Evolutionary conservation across 2,888 invertebrate species (phyloP).

Genomic region (Pandemis corylana): DNA sequence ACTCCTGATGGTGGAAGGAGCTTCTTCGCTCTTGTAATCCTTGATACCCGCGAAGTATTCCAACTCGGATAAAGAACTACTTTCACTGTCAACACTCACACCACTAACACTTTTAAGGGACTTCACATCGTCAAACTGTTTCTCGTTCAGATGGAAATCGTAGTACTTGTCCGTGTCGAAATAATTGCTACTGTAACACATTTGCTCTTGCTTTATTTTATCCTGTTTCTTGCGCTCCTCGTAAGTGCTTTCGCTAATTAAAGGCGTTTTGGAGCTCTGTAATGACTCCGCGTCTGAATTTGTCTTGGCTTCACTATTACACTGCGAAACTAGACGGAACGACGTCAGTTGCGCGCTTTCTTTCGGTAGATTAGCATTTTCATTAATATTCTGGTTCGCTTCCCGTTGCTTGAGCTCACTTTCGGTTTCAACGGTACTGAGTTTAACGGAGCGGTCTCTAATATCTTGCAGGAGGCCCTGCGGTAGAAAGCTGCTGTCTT

Average conservation of each 20-base stretch:
- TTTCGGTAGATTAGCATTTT: constrained; percentile 76
- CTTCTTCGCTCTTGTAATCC: constrained; percentile 87
- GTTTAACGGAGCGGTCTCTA: constrained; percentile 86
- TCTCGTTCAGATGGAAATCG: constrained; percentile 93
- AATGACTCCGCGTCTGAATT: constrained; percentile 63
- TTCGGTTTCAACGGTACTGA: constrained; percentile 77
- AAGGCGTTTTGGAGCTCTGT: constrained; percentile 68
- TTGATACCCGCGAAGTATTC: constrained; percentile 92
- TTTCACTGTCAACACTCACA: constrained; percentile 73
- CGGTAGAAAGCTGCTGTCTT: constrained; percentile 85
- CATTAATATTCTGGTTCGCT: constrained; percentile 78
- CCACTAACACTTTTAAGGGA: constrained; percentile 75
- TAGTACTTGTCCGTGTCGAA: constrained; percentile 92
- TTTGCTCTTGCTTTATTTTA: constrained; percentile 73
- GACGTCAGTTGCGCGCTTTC: constrained; percentile 81
- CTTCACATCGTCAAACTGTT: constrained; percentile 79
- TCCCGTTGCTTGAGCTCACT: constrained; percentile 70
- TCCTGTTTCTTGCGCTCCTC: constrained; percentile 86
- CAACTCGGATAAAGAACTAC: constrained; percentile 77
- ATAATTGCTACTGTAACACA: constrained; percentile 82
- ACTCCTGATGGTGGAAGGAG: constrained; percentile 93
- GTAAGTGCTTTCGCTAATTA: constrained; percentile 88
- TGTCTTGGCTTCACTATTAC: constrained; percentile 73
- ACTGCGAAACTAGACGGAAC: constrained; percentile 82
- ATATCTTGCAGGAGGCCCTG: constrained; percentile 88